Base-by-base conservation (phyloP, 1,140 invertebrate species). In the Ceratosolen fusciceps region DNA sequence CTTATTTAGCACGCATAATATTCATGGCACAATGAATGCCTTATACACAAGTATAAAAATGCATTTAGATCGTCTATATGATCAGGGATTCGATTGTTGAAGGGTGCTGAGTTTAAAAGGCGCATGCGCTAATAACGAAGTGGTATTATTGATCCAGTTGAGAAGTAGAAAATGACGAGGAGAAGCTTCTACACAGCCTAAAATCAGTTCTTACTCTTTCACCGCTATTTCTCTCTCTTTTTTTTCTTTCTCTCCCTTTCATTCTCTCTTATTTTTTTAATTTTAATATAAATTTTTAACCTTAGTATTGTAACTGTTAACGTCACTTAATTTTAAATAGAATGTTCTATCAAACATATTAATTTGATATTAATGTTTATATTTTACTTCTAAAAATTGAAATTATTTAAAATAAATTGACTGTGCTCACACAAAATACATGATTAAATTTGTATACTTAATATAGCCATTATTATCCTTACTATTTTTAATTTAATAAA, bases 1-100 rank as follows among this genome's bases (percentile, higher is more conserved):
- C 89, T 89, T 90, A 89, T 90, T 90, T 89, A 83, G 85, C 87
- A 88, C 88, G 87, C 89, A 89, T 90, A 90, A 90, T 90, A 89
- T 89, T 90, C 86, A 90, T 90, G 87, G 85, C 85, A 85, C 83
- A 88, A 89, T 90, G 87, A 90, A 89, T 90, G 88, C 88, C 47
- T 73, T 88, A 83, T 86, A 84, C 84, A 87, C 84, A 82, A 81
- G 83, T 77, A 80, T 81, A 83, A 73, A 74, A 78, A 81, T 56
- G 62, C 72, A 74, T 4, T 5, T 56, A 80, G 81, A 83, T 83
- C 84, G 86, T 84, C 85, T 84, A 83, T 83, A 83, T 84, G 80
- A 75, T 73, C 58, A 49, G 80, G 75, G 77, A 81, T 72, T 58
- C 81, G 81, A 81, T 81, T 81, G 70, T 34, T 56, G 29, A 52